phyloP scores from a whole-genome alignment of 2,888 invertebrate genomes.

The Empis stercorea region DNA sequence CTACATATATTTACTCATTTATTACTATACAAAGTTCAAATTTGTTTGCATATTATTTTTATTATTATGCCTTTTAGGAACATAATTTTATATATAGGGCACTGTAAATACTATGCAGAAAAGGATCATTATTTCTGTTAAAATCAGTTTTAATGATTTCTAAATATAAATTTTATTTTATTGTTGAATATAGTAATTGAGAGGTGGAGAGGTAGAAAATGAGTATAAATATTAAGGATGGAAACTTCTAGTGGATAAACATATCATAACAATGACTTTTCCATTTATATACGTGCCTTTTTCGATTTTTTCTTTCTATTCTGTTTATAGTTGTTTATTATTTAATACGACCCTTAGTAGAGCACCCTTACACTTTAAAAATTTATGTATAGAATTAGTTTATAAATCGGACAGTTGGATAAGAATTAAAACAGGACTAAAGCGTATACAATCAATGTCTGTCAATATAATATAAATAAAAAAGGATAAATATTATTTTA shows the following conservation, averaged over 20 bases:
- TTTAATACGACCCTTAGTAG: too few relatives aligned
- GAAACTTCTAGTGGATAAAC: constrained; percentile 3
- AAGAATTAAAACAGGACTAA: neutral
- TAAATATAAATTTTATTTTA: constrained; percentile 3
- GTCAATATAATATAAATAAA: too few relatives aligned
- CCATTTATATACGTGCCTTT: neutral
- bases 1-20: neutral
- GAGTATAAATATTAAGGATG: neutral
- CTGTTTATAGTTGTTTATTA: neutral
- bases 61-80: neutral
- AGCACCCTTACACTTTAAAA: too few relatives aligned
- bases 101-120: neutral
- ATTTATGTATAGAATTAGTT: neutral
- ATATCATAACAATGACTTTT: constrained; percentile 9
- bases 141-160: constrained; percentile 10
- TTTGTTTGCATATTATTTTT: neutral
- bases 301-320: neutral
- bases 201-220: too few relatives aligned
- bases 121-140: neutral
- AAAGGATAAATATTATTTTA: too few relatives aligned
- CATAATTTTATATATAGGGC: too few relatives aligned
- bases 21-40: neutral
- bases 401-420: neutral
- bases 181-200: too few relatives aligned
- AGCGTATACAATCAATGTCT: neutral